A percentile compares a stretch with the other conserved stretches of the same genome.
phyloP scores from a whole-genome alignment of 2,113 vertebrate species.

The Nerophis ophidion region DNA sequence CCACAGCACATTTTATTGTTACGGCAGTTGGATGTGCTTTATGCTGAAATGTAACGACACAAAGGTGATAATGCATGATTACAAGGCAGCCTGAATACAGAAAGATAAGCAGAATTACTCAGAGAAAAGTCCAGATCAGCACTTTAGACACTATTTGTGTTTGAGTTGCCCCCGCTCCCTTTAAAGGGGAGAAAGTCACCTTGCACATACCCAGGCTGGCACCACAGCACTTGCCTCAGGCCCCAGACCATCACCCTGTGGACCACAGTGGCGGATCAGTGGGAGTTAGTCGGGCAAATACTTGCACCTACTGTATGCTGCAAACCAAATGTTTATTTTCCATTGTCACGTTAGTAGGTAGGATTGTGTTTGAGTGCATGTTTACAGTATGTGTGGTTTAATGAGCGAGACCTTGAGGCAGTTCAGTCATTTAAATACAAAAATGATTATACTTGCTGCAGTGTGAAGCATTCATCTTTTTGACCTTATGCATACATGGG shows the following conservation, averaged over 20 bases:
- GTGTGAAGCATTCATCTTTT: too few relatives aligned
- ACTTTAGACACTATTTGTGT: conserved; percentile 44
- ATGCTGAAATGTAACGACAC: conserved; percentile 38
- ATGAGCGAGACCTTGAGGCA: too few relatives aligned
- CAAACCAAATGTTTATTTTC: too few relatives aligned
- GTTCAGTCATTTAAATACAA: too few relatives aligned
- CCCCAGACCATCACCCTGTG: conserved; percentile 47
- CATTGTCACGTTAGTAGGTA: too few relatives aligned
- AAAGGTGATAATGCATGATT: conserved; percentile 33
- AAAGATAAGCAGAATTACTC: conserved; percentile 9
- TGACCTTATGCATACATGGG: too few relatives aligned
- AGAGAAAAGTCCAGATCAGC: conserved; percentile 3
- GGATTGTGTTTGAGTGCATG: too few relatives aligned
- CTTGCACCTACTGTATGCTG: too few relatives aligned
- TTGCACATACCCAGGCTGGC: conserved; percentile 53
- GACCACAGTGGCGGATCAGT: conserved; percentile 58
- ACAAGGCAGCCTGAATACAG: conserved; percentile 28
- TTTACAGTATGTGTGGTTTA: too few relatives aligned
- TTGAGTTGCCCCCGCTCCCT: conserved; percentile 41
- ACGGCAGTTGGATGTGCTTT: conserved; percentile 38
- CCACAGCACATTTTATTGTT: conserved; percentile 20
- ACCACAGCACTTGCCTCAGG: conserved; percentile 47
- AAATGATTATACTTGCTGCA: too few relatives aligned
- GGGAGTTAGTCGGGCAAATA: not conserved
- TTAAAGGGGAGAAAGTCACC: conserved; percentile 51